Base-by-base conservation (phyloP, 2,113 vertebrate species). In the Polyodon spathula region DNA sequence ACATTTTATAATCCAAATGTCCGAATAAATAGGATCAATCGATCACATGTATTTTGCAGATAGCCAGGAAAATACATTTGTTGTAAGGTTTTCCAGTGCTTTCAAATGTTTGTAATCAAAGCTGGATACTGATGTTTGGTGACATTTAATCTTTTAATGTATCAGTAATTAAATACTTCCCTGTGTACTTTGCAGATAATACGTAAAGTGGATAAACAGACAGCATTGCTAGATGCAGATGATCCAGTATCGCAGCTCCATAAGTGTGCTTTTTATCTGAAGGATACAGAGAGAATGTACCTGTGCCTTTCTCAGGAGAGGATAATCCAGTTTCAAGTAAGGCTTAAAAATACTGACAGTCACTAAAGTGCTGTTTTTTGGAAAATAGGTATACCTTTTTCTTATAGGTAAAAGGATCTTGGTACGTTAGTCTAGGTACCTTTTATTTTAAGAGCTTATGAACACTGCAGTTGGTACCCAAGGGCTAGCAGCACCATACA, bases 241-340 rank as follows among this genome's bases (percentile, higher is more conserved):
- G 96, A 99, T 71, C 96, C 96, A 1, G 96, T 98, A 63, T 99
- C 96, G 27, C 96, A 99, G 80, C 94, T 99, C 74, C 95, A 99
- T 83, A 99, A 99, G 76, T 99, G 96, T 89, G 94, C 96, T 61
- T 99, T 99, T 88, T 99, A 95, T 84, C 90, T 99, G 88, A 99
- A 99, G 87, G 96, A 99, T 83, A 99, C 96, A 8, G 96, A 98
- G 79, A 90, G 96, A 89, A 99, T 99, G 96, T 99, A 99, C 82
- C 87, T 99, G 92, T 99, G 96, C 89, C 95, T 99, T 91, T 98
- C 96, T 75, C 96, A 99, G 86, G 96, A 99, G 81, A 94, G 96
- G 93, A 99, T 99, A 86, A 99, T 99, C 74, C 96, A 99, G 51
- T 99, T 99, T 89, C 96, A 98, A 91, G 96, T 98, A 71, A 83